Base-by-base conservation (phyloP, 2,113 vertebrate genomes). In the Gobiocypris rarus region DNA sequence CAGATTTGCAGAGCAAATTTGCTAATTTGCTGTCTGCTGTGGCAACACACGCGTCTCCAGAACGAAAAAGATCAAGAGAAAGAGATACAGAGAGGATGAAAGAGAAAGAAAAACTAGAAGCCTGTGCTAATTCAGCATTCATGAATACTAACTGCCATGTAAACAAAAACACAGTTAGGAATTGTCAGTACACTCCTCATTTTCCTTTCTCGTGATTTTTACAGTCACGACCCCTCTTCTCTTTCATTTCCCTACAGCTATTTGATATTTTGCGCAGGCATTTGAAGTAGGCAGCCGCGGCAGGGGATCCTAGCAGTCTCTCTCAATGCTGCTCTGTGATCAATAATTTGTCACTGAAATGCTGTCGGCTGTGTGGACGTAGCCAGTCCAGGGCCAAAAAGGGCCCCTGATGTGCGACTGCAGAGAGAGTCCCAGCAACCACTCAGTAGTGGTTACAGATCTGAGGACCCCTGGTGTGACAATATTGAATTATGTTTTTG, bases 301-400 rank as follows among this genome's bases (percentile, higher is more conserved):
- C 71, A 83, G 88, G 87, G 56, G 83, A 75, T 83, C 86, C 80
- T 81, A 50, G 54, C 65, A 80, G 86, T 74, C 74, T 74, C 70
- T 82, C 83, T 81, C 81, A 73, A 65, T 73, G 69, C 41, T 15
- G 31, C 83, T 67, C 78, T 69, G 52, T 70, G 84, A 91, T 93
- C 91, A 88, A 92, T 92, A 88, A 89, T 91, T 89, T 90, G 89
- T 90, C 86, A 86, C 79, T 56, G 70, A 81, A 86, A 83, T 76
- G 45, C 82, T 73, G 63, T 48, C 26, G 43, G 43, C 45, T 81
- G 45, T 2, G 19, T 28, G 43, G 78, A 43, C 17, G 9, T 34
- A 3, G 43, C 17, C 61, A 17, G 24, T 50, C 17, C 26, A 1
- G 31, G 74, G 24, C 63, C 52, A 79, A 79, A 86, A 81, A 34